phyloP scores from a whole-genome alignment of 1,140 invertebrate genomes.

The Drosophila quadrilineata region DNA sequence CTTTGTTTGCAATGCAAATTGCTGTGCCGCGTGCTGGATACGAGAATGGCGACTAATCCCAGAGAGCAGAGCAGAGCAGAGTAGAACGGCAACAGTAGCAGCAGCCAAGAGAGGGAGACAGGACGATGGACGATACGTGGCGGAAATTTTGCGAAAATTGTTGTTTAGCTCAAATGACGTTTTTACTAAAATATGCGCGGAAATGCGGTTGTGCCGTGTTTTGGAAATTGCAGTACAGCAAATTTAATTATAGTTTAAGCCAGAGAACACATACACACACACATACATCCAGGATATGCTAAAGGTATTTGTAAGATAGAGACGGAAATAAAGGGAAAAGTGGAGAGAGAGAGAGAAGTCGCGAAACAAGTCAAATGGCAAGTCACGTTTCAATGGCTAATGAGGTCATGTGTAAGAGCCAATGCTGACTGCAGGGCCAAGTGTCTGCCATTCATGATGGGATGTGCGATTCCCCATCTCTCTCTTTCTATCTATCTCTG shows the following conservation, averaged over 20 bases:
- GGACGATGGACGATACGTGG: constrained; percentile 61
- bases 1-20: constrained; percentile 79
- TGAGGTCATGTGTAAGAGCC: constrained; percentile 78
- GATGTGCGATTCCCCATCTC: not conserved
- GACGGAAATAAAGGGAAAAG: constrained; percentile 12
- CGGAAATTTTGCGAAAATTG: constrained; percentile 68
- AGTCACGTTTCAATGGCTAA: constrained; percentile 80
- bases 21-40: constrained; percentile 38
- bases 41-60: constrained; percentile 44
- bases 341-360: constrained; percentile 43
- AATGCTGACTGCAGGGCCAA: constrained; percentile 52
- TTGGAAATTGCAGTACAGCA: constrained; percentile 59
- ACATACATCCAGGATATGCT: constrained; percentile 25
- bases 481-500: not conserved
- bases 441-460: constrained; percentile 15
- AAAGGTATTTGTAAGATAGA: constrained; percentile 8
- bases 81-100: too few relatives aligned
- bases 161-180: constrained; percentile 70
- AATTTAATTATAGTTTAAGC: constrained; percentile 78
- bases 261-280: constrained; percentile 39
- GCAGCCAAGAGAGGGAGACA: constrained; percentile 43
- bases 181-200: constrained; percentile 72
- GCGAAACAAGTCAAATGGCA: constrained; percentile 76
- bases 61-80: too few relatives aligned
- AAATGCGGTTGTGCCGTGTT: constrained; percentile 50